Evolutionary conservation across 2,797 vertebrate genomes (phyloP).

Genomic region (Lepidocolaptes lacrymiger): DNA sequence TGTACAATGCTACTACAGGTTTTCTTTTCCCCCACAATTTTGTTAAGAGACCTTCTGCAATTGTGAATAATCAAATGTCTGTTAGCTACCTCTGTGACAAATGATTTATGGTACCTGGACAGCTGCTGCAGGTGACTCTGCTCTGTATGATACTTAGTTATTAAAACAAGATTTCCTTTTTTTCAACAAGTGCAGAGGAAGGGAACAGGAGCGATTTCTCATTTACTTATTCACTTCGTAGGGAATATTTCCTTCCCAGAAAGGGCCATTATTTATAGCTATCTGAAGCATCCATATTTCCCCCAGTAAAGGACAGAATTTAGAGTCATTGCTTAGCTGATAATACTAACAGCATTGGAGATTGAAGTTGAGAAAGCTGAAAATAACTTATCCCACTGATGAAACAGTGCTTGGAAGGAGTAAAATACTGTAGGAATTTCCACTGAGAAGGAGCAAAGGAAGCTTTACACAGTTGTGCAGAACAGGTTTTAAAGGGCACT

Average conservation of each 20-base stretch:
- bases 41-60: background rate
- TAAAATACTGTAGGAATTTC: background rate
- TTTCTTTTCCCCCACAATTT: background rate
- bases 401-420: background rate
- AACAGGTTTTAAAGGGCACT: background rate
- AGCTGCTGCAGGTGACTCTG: background rate
- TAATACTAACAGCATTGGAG: constrained; percentile 32
- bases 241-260: background rate
- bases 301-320: background rate
- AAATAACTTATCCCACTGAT: background rate
- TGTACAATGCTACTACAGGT: background rate
- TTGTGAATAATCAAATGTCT: background rate
- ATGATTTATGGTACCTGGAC: background rate
- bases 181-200: background rate
- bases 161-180: background rate
- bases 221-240: background rate
- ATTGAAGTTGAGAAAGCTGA: constrained; percentile 1
- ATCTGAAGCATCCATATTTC: background rate
- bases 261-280: background rate
- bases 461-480: background rate
- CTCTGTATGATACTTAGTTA: background rate
- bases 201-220: background rate
- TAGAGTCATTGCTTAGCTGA: background rate
- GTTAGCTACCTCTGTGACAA: background rate
- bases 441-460: background rate